Evolutionary conservation across 2,797 vertebrate species (phyloP).

Genomic region (Malurus splendens): DNA sequence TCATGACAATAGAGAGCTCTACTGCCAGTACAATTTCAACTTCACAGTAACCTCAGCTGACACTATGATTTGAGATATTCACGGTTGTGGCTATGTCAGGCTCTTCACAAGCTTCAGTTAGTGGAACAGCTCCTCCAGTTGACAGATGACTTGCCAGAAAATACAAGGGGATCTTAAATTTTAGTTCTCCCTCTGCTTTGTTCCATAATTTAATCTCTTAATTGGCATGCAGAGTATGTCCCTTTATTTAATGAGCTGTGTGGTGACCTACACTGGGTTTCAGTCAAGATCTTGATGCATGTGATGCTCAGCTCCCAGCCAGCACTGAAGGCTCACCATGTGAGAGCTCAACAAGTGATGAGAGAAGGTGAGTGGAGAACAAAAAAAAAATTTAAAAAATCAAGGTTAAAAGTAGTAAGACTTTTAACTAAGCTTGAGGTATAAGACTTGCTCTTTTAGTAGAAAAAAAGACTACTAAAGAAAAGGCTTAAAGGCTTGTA

Average conservation of each 20-base stretch:
- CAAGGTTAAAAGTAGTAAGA: background rate
- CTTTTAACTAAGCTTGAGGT: background rate
- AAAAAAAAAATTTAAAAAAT: background rate
- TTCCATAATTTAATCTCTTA: slow-evolving; percentile 40
- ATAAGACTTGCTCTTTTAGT: background rate
- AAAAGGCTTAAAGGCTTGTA: background rate
- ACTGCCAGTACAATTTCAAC: slow-evolving; percentile 27
- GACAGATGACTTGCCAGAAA: slow-evolving; percentile 42
- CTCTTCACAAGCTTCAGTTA: slow-evolving; percentile 22
- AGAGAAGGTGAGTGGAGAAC: background rate
- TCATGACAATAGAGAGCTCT: slow-evolving; percentile 27
- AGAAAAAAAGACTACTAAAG: too few relatives aligned
- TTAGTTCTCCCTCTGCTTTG: slow-evolving; percentile 16
- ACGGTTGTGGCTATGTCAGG: background rate
- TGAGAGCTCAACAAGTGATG: background rate
- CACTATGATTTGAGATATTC: slow-evolving; percentile 18
- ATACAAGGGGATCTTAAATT: slow-evolving; percentile 38
- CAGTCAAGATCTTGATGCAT: background rate
- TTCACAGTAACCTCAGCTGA: slow-evolving; percentile 23
- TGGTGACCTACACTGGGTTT: slow-evolving; percentile 21
- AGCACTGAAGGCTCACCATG: background rate
- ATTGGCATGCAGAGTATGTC: slow-evolving; percentile 6
- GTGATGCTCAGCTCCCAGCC: background rate
- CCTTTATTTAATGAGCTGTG: slow-evolving; percentile 21
- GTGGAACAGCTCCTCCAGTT: slow-evolving; percentile 2